These are phyloP conservation scores for Notamacropus eugenii DNA, from an alignment of 2,797 vertebrate species.

Conservation along the genomic window DNA sequence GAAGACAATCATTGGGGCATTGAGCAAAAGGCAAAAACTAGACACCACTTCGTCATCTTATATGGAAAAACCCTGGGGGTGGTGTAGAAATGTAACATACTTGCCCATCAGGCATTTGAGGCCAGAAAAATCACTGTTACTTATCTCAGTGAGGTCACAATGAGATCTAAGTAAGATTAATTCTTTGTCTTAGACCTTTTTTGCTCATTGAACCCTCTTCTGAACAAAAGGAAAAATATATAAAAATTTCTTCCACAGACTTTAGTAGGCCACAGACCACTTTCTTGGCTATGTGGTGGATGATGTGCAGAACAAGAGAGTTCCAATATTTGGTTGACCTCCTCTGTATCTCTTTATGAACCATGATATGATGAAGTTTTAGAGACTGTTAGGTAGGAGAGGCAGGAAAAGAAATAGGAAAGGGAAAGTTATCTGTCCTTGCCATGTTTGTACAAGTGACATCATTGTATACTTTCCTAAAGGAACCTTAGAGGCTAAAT, in stretches of 20 bases:
- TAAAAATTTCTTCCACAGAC: not conserved
- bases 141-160: not conserved
- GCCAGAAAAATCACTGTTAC: not conserved
- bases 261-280: not conserved
- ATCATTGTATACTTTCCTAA: not conserved
- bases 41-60: not conserved
- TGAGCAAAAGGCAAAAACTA: not conserved
- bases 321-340: not conserved
- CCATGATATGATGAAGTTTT: not conserved
- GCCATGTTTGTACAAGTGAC: not conserved
- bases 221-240: not conserved
- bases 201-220: not conserved
- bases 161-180: not conserved
- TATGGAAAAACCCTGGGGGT: not conserved
- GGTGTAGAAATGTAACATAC: not conserved
- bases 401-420: not conserved
- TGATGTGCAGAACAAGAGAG: not conserved
- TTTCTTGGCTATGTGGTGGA: not conserved
- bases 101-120: not conserved
- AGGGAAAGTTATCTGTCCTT: not conserved
- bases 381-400: not conserved
- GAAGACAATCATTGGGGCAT: not conserved
- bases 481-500: not conserved
- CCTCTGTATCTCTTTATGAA: not conserved
- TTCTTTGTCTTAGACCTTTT: not conserved